Conservation (phyloP, 2,113 vertebrate genomes). For the Neoarius graeffei region DNA sequence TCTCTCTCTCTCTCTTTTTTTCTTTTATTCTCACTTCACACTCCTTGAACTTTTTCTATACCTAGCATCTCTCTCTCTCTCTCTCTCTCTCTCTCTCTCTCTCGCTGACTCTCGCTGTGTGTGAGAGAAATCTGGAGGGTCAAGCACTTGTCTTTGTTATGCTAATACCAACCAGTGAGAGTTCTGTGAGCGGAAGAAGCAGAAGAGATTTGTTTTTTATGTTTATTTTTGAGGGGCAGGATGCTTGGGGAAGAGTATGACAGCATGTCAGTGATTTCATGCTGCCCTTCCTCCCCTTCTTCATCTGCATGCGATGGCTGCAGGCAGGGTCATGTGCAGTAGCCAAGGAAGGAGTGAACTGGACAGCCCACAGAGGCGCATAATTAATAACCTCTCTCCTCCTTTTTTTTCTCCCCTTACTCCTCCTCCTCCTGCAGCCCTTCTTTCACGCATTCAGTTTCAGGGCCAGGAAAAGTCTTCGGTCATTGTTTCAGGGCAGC, state of each 20-base stretch:
- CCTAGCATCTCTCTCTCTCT: background rate
- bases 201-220: conserved; percentile 28
- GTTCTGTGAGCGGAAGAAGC: background rate
- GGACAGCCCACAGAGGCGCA: conserved; percentile 18
- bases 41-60: background rate
- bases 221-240: conserved; percentile 36
- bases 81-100: background rate
- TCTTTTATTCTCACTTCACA: background rate
- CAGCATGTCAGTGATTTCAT: conserved; percentile 35
- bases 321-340: background rate
- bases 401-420: background rate
- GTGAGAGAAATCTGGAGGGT: conserved; percentile 34
- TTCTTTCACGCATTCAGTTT: conserved; percentile 25
- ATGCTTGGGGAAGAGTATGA: conserved; percentile 29
- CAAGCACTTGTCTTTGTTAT: conserved; percentile 63
- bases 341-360: conserved; percentile 7
- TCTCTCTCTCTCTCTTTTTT: too few species aligned
- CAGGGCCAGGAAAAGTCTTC: conserved; percentile 44
- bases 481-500: conserved; percentile 62
- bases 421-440: background rate
- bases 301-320: background rate
- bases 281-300: conserved; percentile 13
- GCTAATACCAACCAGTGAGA: conserved; percentile 41
- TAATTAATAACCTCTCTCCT: conserved; percentile 7
- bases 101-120: conserved; percentile 10